Conservation (phyloP, 2,113 vertebrate species). For the Lamprotornis superbus region DNA sequence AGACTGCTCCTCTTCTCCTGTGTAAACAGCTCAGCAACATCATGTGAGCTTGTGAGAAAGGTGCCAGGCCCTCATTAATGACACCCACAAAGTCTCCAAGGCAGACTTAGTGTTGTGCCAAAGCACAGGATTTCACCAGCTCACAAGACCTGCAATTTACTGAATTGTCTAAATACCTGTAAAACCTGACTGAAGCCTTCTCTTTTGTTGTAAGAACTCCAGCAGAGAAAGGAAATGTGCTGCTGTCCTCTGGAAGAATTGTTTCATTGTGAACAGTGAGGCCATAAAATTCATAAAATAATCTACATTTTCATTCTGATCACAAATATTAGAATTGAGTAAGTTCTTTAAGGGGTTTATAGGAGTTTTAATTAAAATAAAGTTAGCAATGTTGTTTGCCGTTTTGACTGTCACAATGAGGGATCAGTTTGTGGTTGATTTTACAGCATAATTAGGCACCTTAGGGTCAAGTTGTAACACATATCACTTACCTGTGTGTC, state of each 20-base stretch:
- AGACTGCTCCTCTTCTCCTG: not conserved
- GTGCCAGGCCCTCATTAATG: not conserved
- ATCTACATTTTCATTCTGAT: not conserved
- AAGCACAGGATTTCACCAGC: not conserved
- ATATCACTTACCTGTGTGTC: not conserved
- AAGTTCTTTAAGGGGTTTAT: not conserved
- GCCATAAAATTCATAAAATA: not conserved
- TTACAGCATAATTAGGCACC: not conserved
- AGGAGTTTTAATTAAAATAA: conserved; percentile 18
- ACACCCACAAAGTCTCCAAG: not conserved
- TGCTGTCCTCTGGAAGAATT: not conserved
- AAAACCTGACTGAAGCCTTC: not conserved
- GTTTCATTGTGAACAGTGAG: not conserved
- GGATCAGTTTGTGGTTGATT: not conserved
- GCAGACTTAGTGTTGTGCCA: not conserved
- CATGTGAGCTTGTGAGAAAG: not conserved
- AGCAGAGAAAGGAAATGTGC: not conserved
- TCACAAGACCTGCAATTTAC: not conserved
- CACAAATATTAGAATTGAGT: not conserved
- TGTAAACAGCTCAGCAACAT: not conserved
- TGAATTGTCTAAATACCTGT: not conserved
- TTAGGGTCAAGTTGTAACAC: not conserved
- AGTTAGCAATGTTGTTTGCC: not conserved
- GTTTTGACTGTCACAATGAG: not conserved
- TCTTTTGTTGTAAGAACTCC: not conserved